Evolutionary conservation across 2,888 invertebrate genomes (phyloP).

Genomic region (Mesorhabditis spiculigera): DNA sequence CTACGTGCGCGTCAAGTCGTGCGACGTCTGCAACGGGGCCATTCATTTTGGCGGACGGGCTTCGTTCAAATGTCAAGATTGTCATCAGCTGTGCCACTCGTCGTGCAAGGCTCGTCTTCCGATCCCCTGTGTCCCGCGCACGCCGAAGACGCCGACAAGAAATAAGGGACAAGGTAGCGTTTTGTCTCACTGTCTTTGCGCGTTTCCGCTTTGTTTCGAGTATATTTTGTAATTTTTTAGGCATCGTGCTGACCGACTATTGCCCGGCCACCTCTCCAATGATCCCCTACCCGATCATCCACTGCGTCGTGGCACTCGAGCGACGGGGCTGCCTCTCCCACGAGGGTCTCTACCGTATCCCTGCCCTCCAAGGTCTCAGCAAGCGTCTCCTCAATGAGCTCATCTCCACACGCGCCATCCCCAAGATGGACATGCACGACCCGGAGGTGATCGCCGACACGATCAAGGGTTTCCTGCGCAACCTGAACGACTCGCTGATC

Average conservation of each 20-base stretch:
- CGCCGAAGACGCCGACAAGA: conserved; percentile 10
- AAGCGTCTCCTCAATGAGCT: conserved; percentile 71
- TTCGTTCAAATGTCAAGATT: conserved; percentile 35
- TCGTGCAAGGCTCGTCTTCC: conserved; percentile 19
- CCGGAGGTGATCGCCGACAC: conserved; percentile 86
- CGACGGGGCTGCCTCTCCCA: conserved; percentile 68
- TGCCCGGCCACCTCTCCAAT: conserved; percentile 81
- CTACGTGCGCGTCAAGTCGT: conserved; percentile 25
- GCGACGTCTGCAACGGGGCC: conserved; percentile 32
- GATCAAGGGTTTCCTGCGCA: conserved; percentile 86
- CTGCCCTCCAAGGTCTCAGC: conserved; percentile 78
- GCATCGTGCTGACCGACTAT: conserved; percentile 68
- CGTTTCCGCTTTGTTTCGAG: neutral
- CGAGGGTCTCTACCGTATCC: conserved; percentile 85
- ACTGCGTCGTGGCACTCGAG: conserved; percentile 92
- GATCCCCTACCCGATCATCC: conserved; percentile 88
- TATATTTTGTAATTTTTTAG: neutral
- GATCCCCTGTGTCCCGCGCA: conserved; percentile 17
- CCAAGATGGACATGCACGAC: conserved; percentile 83
- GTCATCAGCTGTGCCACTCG: conserved; percentile 36
- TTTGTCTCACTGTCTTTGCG: neutral
- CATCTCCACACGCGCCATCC: conserved; percentile 78
- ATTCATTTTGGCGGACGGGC: conserved; percentile 27
- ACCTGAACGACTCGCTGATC: conserved; percentile 82
- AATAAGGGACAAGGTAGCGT: neutral